A percentile compares a stretch with the other conserved stretches of the same genome.
phyloP scores from a whole-genome alignment of 2,113 vertebrate species.

The Danio rerio region GRCz12tu NC_133190.1:42202001-42202500 shows the following conservation, averaged over 20 bases:
- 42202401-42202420: conserved; percentile 46
- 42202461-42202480: not conserved
- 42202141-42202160: conserved; percentile 67
- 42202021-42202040: not conserved
- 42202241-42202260: conserved; percentile 69
- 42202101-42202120: conserved; percentile 3
- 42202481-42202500: not conserved
- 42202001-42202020: too few species aligned
- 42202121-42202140: conserved; percentile 17
- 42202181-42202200: conserved; percentile 48
- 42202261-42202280: conserved; percentile 63
- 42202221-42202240: conserved; percentile 75
- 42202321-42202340: conserved; percentile 44
- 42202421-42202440: conserved; percentile 4
- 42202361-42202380: conserved; percentile 40
- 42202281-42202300: conserved; percentile 30
- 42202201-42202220: conserved; percentile 76
- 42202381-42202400: conserved; percentile 26
- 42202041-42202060: not conserved
- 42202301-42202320: conserved; percentile 45
- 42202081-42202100: conserved; percentile 5
- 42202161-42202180: conserved; percentile 31
- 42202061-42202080: not conserved
- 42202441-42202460: not conserved
- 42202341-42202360: conserved; percentile 34